These are phyloP conservation scores for Argopecten irradians DNA, from an alignment of 1,140 invertebrate genomes.

Conservation along the genomic window DNA sequence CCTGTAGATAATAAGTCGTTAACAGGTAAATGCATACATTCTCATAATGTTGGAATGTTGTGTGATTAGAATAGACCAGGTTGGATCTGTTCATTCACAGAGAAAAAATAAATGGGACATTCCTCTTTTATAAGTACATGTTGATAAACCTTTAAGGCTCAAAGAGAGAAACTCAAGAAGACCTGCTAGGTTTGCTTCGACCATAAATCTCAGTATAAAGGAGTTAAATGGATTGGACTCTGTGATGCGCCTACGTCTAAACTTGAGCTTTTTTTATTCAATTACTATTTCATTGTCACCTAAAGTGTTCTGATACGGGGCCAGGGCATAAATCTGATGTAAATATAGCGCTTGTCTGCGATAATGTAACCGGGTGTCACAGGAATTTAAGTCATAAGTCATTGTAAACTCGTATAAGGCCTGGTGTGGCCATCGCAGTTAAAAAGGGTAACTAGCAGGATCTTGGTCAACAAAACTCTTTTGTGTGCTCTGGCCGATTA, in stretches of 20 bases:
- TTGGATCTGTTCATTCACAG: background rate
- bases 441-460: background rate
- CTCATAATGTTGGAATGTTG: slow-evolving; percentile 14
- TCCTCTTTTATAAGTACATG: background rate
- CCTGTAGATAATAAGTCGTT: background rate
- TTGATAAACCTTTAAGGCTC: background rate
- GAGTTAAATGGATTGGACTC: slow-evolving; percentile 10
- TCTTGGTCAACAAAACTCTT: background rate
- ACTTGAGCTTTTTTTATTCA: slow-evolving; percentile 12
- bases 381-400: background rate
- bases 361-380: slow-evolving; percentile 10
- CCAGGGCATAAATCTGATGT: slow-evolving; percentile 15
- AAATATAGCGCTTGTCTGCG: slow-evolving; percentile 21
- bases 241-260: background rate
- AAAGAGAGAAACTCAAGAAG: background rate
- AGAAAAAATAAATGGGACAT: slow-evolving; percentile 18
- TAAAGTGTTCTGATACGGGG: background rate
- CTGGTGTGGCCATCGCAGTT: background rate
- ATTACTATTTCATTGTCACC: slow-evolving; percentile 15
- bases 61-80: background rate
- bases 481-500: background rate
- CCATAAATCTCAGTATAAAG: background rate
- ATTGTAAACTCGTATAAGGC: background rate
- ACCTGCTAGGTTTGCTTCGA: background rate
- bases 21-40: slow-evolving; percentile 16